Base-by-base conservation (phyloP, 2,113 vertebrate genomes). In the Scartelaos histophorus region DNA sequence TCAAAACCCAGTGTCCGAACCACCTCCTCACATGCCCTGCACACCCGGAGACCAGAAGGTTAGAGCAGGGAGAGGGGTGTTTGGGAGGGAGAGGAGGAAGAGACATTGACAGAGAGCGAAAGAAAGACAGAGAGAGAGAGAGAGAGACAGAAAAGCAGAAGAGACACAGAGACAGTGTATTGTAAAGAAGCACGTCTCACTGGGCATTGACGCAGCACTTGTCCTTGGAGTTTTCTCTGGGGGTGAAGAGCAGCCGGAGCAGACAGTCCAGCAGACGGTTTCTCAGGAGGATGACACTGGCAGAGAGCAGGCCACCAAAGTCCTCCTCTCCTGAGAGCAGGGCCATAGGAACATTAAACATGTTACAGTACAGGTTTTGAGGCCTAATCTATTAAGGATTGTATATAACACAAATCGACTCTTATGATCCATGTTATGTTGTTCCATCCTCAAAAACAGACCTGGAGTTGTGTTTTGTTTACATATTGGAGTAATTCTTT, bases 21-120 rank as follows among this genome's bases (percentile, higher is more conserved):
- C 70, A 99, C 91, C 62, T 99, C 98, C 91, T 99, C 98, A n/a
- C 97, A 99, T 4, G 96, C 97, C 88, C 98, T 99, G 82, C 47
- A 82, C 70, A 61, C 17, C 60, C 24, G 16, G 13, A 15, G 0
- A 17, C 15, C 7, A 22, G 5, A 5, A 34, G 58, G 58, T 5
- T 22, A 13, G 56, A 57, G 22, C 21, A 13, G 0, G 3, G 56
- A 57, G 21, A 21, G 56, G 11, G 7, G 10, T n/a, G n/a, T n/a
- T n/a, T n/a, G 10, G 10, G 7, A 4, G 13, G 24, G 24, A 25
- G 24, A 58, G 24, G 24, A 6, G 24, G 24, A 3, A 22, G 22
- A 25, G 13, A 29, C 13, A 25, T 24, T 13, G 25, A 13, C 2
- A 9, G 22, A 58, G n/a, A 57, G 21, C 12, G 22, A 60, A 5